A percentile compares a stretch with the other conserved stretches of the same genome.
phyloP scores from a whole-genome alignment of 2,113 vertebrate species.

The Crotalus viridis region DNA sequence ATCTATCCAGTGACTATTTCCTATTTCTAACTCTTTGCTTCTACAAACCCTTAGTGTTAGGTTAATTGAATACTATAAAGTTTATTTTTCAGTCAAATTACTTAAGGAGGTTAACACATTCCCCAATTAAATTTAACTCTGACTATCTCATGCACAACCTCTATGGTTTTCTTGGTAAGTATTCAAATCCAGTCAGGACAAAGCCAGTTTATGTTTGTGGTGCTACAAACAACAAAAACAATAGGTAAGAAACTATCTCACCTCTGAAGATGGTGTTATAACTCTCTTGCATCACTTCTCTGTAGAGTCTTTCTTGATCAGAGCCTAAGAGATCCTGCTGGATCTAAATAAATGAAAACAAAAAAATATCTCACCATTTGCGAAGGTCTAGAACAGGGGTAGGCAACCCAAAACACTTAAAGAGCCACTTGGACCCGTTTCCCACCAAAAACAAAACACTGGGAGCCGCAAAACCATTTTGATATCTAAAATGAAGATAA shows the following conservation, averaged over 20 bases:
- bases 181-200: neutral
- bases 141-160: neutral
- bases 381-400: neutral
- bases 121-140: neutral
- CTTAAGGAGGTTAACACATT: neutral
- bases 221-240: neutral
- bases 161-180: neutral
- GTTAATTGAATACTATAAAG: neutral
- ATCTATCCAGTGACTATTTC: neutral
- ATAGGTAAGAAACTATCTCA: neutral
- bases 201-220: neutral
- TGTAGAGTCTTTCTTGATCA: constrained; percentile 12
- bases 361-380: neutral
- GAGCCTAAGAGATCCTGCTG: constrained; percentile 1
- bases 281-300: constrained; percentile 27
- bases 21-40: neutral
- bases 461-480: too few relatives aligned
- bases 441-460: too few relatives aligned
- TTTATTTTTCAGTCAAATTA: neutral
- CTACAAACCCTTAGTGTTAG: neutral
- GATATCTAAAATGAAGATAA: too few relatives aligned
- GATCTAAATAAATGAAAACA: neutral
- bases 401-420: too few relatives aligned
- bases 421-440: too few relatives aligned
- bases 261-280: constrained; percentile 14